Conservation (phyloP, 2,797 vertebrate genomes). For the Ctenochaetus hawaiiensis region DNA sequence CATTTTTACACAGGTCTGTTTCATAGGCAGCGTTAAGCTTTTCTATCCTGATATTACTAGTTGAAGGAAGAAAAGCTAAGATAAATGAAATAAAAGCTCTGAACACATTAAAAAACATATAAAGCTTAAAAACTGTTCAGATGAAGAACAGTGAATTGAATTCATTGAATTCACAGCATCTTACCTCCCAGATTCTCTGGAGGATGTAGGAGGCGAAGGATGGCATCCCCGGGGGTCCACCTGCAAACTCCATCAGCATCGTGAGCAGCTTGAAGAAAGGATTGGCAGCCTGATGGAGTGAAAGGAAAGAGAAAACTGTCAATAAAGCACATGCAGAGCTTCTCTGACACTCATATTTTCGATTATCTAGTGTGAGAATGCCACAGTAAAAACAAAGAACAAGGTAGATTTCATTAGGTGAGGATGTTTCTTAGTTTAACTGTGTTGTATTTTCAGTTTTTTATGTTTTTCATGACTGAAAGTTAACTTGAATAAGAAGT, state of each 20-base stretch:
- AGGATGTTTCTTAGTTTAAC: too few relatives aligned
- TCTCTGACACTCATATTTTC: not conserved
- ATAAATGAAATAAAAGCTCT: too few relatives aligned
- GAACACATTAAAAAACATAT: too few relatives aligned
- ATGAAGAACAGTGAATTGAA: not conserved
- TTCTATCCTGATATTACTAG: not conserved
- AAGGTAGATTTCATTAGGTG: rapidly evolving
- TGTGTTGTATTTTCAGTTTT: not conserved
- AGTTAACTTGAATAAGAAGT: not conserved
- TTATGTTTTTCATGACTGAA: not conserved
- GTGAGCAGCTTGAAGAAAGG: constrained; percentile 98
- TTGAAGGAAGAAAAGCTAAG: too few relatives aligned
- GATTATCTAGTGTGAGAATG: rapidly evolving
- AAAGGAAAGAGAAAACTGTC: not conserved
- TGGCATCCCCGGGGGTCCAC: constrained; percentile 97
- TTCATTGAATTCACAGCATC: too few relatives aligned
- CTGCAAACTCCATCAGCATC: constrained; percentile 99
- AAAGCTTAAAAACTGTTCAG: not conserved
- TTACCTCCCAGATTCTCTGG: constrained; percentile 99
- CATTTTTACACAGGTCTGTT: too few relatives aligned
- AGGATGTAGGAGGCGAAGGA: constrained; percentile 98
- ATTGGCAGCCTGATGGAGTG: constrained; percentile 90
- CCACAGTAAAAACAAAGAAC: not conserved
- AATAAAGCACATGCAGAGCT: not conserved
- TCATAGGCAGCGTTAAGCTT: too few relatives aligned